Evolutionary conservation across 1,140 invertebrate genomes (phyloP).

Genomic region (Formica exsecta): DNA sequence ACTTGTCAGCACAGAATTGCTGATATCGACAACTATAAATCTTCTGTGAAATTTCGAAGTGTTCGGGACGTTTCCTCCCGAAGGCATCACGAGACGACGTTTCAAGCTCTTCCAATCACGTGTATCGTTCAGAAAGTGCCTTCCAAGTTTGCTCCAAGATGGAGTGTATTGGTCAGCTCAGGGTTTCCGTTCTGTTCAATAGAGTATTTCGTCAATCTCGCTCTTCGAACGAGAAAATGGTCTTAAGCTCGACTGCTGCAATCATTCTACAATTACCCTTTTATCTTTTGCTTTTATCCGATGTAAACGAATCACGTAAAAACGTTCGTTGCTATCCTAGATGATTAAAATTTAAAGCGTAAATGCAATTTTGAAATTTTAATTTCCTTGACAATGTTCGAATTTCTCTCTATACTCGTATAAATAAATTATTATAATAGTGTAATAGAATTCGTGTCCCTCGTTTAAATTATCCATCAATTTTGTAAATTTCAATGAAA

Average conservation of each 20-base stretch:
- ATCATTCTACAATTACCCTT: slow-evolving; percentile 12
- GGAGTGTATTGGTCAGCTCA: slow-evolving; percentile 34
- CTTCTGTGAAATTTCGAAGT: slow-evolving; percentile 35
- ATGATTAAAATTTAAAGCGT: slow-evolving; percentile 20
- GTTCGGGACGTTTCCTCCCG: slow-evolving; percentile 14
- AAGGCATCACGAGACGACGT: background rate
- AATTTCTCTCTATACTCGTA: background rate
- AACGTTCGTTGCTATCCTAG: background rate
- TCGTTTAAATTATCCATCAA: background rate
- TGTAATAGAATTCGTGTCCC: background rate
- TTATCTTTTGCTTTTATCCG: slow-evolving; percentile 7
- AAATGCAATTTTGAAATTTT: slow-evolving; percentile 3
- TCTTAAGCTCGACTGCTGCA: slow-evolving; percentile 32
- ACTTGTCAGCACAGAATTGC: slow-evolving; percentile 10
- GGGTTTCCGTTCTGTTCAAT: slow-evolving; percentile 34
- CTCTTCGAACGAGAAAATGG: slow-evolving; percentile 53
- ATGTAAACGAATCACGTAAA: slow-evolving; percentile 27
- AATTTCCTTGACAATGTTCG: background rate
- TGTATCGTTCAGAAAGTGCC: slow-evolving; percentile 39
- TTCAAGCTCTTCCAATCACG: slow-evolving; percentile 34
- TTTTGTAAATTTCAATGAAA: slow-evolving; percentile 7
- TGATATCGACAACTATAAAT: slow-evolving; percentile 48
- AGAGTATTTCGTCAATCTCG: slow-evolving; percentile 35
- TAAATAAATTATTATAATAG: background rate
- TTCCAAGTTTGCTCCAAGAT: slow-evolving; percentile 31